Evolutionary conservation across 2,113 vertebrate genomes (phyloP).

Genomic region (Eira barbara): DNA sequence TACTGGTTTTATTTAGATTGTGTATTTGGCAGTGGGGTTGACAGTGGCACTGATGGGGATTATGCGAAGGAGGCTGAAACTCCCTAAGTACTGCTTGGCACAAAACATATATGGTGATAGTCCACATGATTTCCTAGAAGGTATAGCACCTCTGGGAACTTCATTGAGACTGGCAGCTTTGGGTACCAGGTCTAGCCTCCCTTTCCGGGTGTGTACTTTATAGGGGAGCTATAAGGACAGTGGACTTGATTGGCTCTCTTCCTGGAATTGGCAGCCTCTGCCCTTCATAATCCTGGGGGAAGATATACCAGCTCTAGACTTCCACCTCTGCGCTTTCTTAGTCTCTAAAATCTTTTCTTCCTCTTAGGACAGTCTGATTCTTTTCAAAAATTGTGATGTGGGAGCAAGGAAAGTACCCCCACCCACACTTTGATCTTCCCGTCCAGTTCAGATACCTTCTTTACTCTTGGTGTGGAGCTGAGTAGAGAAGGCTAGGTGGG

Average conservation of each 20-base stretch:
- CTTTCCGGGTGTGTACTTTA: neutral
- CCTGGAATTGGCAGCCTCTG: neutral
- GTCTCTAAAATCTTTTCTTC: neutral
- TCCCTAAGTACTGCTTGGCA: neutral
- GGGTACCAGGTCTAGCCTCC: neutral
- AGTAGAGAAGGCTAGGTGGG: neutral
- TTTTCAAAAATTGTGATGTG: slow-evolving; percentile 5
- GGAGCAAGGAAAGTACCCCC: neutral
- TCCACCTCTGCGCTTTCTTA: neutral
- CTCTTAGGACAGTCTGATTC: neutral
- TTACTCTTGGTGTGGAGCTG: neutral
- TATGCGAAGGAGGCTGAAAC: neutral
- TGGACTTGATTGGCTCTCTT: neutral
- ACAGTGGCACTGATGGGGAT: neutral
- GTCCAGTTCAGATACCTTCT: neutral
- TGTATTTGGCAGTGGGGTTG: neutral
- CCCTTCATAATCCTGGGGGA: neutral
- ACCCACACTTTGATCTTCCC: neutral
- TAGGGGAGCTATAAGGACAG: neutral
- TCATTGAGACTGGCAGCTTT: neutral
- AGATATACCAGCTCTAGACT: neutral
- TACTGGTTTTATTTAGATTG: neutral
- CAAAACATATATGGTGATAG: neutral
- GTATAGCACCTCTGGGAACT: neutral
- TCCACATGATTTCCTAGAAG: neutral